These are phyloP conservation scores for Acridotheres tristis DNA, from an alignment of 2,797 vertebrate species.

Conservation along the genomic window DNA sequence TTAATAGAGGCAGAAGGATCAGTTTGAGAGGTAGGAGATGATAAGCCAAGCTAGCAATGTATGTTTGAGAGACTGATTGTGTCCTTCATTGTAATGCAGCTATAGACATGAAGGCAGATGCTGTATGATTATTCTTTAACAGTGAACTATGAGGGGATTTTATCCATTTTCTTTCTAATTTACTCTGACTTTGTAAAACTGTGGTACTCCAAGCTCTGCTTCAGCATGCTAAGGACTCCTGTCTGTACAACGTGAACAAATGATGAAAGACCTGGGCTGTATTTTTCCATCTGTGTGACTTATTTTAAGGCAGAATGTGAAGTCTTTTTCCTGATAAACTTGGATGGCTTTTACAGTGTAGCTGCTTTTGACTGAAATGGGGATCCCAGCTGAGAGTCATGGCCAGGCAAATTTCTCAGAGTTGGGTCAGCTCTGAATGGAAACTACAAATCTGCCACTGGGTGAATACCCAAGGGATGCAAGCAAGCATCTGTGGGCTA, in stretches of 20 bases:
- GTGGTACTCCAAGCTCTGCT: neutral
- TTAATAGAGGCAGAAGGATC: slow-evolving; percentile 22
- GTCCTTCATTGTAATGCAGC: slow-evolving; percentile 26
- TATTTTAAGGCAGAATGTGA: neutral
- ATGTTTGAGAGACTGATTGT: slow-evolving; percentile 11
- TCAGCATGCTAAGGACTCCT: neutral
- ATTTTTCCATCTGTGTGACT: neutral
- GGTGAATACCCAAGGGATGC: neutral
- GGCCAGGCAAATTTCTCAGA: neutral
- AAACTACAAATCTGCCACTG: neutral
- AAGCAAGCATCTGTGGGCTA: neutral
- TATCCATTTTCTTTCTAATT: slow-evolving; percentile 59
- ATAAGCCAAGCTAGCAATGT: slow-evolving; percentile 4
- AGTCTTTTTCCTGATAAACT: neutral
- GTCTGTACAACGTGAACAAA: neutral
- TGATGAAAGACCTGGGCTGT: neutral
- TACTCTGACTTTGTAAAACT: slow-evolving; percentile 23
- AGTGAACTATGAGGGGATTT: slow-evolving; percentile 17
- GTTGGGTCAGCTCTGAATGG: neutral
- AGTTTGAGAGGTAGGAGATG: slow-evolving; percentile 15
- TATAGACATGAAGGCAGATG: neutral
- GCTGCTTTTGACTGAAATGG: neutral
- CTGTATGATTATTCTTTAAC: slow-evolving; percentile 32
- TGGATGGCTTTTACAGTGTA: neutral
- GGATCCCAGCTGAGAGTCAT: neutral